Evolutionary conservation across 2,113 vertebrate genomes (phyloP).

Genomic region (Notarius quadriscutis): DNA sequence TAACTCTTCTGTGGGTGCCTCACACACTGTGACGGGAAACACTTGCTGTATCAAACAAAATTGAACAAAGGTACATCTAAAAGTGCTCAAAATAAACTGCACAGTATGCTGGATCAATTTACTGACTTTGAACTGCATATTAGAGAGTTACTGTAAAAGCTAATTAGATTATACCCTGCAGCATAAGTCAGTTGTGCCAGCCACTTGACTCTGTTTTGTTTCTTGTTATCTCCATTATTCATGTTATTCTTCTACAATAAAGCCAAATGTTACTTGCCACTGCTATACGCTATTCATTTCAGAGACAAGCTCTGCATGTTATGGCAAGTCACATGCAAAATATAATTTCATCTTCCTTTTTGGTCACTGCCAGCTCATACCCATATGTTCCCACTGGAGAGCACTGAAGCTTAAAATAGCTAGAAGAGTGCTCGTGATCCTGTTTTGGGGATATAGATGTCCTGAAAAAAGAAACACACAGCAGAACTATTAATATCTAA

Average conservation of each 20-base stretch:
- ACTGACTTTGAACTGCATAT: background rate
- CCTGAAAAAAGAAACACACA: background rate
- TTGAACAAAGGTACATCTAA: background rate
- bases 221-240: background rate
- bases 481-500: background rate
- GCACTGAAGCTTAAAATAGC: background rate
- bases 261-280: background rate
- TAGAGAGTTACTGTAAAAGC: background rate
- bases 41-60: background rate
- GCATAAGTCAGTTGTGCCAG: background rate
- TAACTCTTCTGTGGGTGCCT: background rate
- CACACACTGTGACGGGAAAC: background rate
- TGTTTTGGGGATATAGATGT: background rate
- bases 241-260: background rate
- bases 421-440: background rate
- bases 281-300: background rate
- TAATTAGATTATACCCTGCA: background rate
- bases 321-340: background rate
- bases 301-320: too few species aligned
- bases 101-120: background rate
- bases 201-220: background rate
- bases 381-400: conserved; percentile 53
- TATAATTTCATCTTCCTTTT: conserved; percentile 45
- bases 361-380: conserved; percentile 54
- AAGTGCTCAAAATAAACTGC: background rate